These are phyloP conservation scores for Panthera leo DNA, from an alignment of 2,113 vertebrate species.

Conservation along the genomic window DNA sequence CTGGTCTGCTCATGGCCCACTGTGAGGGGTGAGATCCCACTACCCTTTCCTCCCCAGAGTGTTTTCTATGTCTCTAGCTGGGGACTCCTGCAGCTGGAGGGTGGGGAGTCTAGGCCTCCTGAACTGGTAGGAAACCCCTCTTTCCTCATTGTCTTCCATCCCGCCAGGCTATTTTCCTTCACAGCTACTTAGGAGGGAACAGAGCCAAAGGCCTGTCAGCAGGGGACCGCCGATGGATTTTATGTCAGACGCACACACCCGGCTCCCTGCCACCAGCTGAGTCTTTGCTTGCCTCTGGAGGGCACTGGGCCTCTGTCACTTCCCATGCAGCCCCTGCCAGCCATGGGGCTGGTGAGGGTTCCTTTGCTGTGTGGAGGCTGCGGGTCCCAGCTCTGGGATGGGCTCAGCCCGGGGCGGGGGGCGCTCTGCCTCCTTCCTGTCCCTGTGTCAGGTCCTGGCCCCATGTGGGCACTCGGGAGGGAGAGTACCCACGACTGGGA, in stretches of 20 bases:
- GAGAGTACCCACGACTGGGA: accelerated
- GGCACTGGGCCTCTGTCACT: background rate
- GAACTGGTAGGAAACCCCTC: background rate
- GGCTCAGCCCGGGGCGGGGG: background rate
- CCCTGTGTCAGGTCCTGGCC: background rate
- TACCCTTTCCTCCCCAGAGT: background rate
- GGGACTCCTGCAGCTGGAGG: background rate
- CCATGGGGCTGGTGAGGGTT: background rate
- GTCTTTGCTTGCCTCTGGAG: background rate
- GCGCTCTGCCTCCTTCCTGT: background rate
- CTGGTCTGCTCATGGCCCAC: background rate
- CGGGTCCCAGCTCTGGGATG: background rate
- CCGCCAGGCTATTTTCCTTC: background rate
- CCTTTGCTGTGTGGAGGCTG: background rate
- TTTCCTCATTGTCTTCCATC: background rate
- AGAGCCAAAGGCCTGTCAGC: background rate
- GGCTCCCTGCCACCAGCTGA: background rate
- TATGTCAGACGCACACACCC: background rate
- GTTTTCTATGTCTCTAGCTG: background rate
- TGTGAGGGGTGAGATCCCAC: accelerated
- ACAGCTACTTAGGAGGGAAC: background rate
- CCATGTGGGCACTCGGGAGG: background rate
- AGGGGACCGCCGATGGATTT: background rate
- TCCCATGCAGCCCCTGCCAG: background rate
- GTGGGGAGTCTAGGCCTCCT: background rate